Conservation (phyloP, 2,113 vertebrate genomes). For the Peromyscus leucopus region DNA sequence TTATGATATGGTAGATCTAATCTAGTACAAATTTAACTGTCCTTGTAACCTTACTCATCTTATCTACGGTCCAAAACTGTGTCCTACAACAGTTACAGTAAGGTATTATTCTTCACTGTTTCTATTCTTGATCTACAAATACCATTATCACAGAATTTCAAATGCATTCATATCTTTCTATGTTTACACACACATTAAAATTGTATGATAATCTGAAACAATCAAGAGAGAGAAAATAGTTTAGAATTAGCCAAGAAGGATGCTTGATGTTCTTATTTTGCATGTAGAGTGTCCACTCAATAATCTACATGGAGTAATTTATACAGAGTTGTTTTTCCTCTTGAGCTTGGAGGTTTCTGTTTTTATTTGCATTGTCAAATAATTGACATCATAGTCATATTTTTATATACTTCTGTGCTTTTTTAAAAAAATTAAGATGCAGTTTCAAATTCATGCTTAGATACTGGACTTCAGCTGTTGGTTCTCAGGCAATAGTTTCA, state of each 20-base stretch:
- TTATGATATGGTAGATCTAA: background rate
- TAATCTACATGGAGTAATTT: background rate
- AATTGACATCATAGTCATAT: background rate
- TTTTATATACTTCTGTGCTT: background rate
- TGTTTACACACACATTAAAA: background rate
- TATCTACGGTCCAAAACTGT: background rate
- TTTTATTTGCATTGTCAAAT: background rate
- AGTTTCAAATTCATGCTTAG: slow-evolving; percentile 23
- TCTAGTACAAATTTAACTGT: background rate
- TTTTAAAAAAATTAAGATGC: background rate
- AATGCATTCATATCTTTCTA: background rate
- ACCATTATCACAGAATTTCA: background rate
- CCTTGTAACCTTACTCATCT: background rate
- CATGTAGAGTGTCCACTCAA: background rate
- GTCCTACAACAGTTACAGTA: background rate
- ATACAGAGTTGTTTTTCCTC: background rate
- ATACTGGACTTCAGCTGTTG: background rate
- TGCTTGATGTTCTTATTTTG: background rate
- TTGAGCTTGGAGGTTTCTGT: slow-evolving; percentile 12
- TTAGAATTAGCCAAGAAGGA: background rate
- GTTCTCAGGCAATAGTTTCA: background rate
- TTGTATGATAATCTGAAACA: background rate
- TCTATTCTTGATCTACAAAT: background rate
- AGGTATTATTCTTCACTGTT: background rate
- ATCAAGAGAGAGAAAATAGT: background rate